Evolutionary conservation across 2,888 invertebrate species (phyloP), one percentile per base, ranked within the genome.

Genomic region (Caenorhabditis sp.): DNA sequence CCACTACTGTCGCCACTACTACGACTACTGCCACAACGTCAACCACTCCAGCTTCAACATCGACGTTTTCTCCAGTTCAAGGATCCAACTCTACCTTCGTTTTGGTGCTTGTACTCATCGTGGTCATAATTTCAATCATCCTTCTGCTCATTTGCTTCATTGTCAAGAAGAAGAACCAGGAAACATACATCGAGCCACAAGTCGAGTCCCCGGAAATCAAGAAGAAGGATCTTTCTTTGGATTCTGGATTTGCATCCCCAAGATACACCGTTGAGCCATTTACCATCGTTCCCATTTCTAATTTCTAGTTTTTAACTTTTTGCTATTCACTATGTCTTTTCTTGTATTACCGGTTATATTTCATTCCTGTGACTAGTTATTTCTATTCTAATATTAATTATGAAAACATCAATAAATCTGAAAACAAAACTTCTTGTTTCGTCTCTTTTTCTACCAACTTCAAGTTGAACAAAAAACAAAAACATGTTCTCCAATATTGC

Each of bases 101-200:
- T 41, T 2, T 61, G 22, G 10, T 35, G 1, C 10, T 12, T 6
- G 5, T 26, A 6, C 8, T 38, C 12, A 54, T 24, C 2, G 26
- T 35, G 10, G 5, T 51, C 5, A 5, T 35, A 19, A 35, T 51
- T 28, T 16, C 22, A 14, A 28, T 68, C 26, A 14, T 51, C 10
- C 22, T 35, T 6, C 49, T 66, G 3, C 28, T 66, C 31, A 51
- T 35, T 22, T 8, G 51, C 22, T 19, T 31, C 5, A 14, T 68
- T n/a, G 2, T 49, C 14, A 19, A 3, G 10, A 68, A 51, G 66
- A 10, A 19, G 22, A 31, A 19, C 6, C 22, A 4, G 35, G 16
- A 16, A n/a, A 51, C 51, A 16, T 49, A 68, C 66, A 51, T 68
- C 7, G 51, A 68, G 31, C 31, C 66, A 49, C 2, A 4, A 3